Conservation (phyloP, 2,888 invertebrate species). For the Acrobasis consociella region DNA sequence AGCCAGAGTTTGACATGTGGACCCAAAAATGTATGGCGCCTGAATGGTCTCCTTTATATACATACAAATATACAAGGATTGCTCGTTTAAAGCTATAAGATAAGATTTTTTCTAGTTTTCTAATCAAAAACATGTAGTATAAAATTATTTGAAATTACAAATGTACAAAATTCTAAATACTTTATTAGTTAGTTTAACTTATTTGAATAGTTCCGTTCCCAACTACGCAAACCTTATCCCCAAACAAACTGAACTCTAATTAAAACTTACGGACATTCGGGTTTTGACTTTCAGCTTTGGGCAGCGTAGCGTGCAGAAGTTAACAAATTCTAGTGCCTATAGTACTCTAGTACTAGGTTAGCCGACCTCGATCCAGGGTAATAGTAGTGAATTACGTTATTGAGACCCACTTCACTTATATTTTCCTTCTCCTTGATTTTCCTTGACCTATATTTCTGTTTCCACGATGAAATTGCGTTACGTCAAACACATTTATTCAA, state of each 20-base stretch:
- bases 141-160: background rate
- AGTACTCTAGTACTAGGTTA: background rate
- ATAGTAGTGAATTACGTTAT: conserved; percentile 2
- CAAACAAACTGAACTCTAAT: background rate
- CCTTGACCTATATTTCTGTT: conserved; percentile 3
- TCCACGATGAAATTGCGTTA: background rate
- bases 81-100: too few species aligned
- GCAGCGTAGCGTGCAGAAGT: background rate
- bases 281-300: conserved; percentile 8
- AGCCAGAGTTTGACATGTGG: too few species aligned
- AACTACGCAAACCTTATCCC: background rate
- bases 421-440: conserved; percentile 11
- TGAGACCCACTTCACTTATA: conserved; percentile 10
- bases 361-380: conserved; percentile 8
- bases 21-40: too few species aligned
- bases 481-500: background rate
- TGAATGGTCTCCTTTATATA: too few species aligned
- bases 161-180: background rate
- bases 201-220: background rate
- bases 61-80: too few species aligned
- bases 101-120: too few species aligned
- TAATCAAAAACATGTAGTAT: background rate
- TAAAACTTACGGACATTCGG: background rate
- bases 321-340: too few species aligned
- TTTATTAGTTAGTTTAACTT: background rate